Evolutionary conservation across 2,888 invertebrate species (phyloP).

Genomic region (Diloba caeruleocephala): DNA sequence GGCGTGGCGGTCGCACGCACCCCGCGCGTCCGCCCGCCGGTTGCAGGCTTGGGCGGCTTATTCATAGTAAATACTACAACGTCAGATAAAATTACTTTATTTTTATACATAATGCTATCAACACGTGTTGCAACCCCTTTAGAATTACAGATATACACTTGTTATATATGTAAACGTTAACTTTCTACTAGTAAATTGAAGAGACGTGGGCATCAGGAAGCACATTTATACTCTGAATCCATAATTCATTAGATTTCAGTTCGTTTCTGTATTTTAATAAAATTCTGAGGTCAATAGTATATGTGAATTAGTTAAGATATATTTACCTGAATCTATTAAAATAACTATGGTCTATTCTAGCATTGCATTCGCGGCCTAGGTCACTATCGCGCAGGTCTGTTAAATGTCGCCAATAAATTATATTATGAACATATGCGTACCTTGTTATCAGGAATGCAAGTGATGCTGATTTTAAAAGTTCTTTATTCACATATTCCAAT

Average conservation of each 20-base stretch:
- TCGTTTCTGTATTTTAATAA: no score
- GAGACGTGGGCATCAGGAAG: not conserved
- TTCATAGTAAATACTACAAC: slow-evolving; percentile 65
- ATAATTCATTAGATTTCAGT: no score
- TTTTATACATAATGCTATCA: slow-evolving; percentile 20
- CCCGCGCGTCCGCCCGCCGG: slow-evolving; percentile 64
- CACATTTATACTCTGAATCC: no score
- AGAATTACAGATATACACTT: not conserved
- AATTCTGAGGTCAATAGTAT: no score
- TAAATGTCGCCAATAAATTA: slow-evolving; percentile 46
- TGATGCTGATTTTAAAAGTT: slow-evolving; percentile 10
- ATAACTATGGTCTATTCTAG: slow-evolving; percentile 17
- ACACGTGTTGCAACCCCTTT: slow-evolving; percentile 15
- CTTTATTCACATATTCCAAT: no score
- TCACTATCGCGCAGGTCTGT: slow-evolving; percentile 62
- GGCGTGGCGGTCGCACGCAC: slow-evolving; percentile 77
- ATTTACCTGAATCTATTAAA: not conserved
- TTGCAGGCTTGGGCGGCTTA: slow-evolving; percentile 70
- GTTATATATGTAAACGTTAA: not conserved
- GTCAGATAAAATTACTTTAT: slow-evolving; percentile 61
- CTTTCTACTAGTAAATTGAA: slow-evolving; percentile 1
- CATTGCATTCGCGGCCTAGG: slow-evolving; percentile 58
- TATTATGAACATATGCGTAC: slow-evolving; percentile 21
- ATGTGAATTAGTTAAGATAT: not conserved
- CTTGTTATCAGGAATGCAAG: slow-evolving; percentile 15